Evolutionary conservation across 2,888 invertebrate species (phyloP), one percentile per base, ranked within the genome.

Genomic region (Monoplex corrugatus): DNA sequence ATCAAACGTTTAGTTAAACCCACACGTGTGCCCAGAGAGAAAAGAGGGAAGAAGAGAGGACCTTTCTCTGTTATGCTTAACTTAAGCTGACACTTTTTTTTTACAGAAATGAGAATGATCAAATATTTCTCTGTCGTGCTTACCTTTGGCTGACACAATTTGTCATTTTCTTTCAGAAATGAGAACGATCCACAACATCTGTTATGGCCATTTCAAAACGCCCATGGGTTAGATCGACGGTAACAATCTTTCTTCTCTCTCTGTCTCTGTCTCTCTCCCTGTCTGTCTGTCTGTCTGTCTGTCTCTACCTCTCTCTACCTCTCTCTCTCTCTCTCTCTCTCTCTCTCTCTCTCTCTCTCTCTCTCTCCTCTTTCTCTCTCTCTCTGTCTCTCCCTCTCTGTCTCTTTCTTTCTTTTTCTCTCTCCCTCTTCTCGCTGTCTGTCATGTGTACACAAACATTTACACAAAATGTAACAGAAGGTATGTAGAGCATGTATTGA

Each of bases 341-440:
- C 50, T 50, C 8, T 50, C 16, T 16, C 50, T 13, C 16, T 50
- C 10, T 16, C 50, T 50, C 10, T 50, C 16, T 16, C 16, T 50
- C 16, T 50, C 10, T 50, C 16, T 16, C 16, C 16, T 50, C 68
- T 2, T n/a, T 19, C n/a, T 68, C 28, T 16, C 38, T 57, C n/a
- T 8, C n/a, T 8, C 23, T 68, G 68, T 68, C n/a, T 23, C n/a
- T 35, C 38, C 38, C 38, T 35, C 38, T 35, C 75, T 80, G 13
- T 75, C 75, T 35, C 75, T 75, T 38, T 35, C 75, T 75, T 38
- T 75, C 75, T 80, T 43, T 80, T 43, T 80, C 43, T 80, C 80
- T 50, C 43, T 80, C 80, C 38, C 80, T 43, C 80, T 80, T 38
- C 38, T 16, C 44, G 28, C 80, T 44, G 28, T 80, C 80, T 80